Conservation (phyloP, 2,113 vertebrate genomes). For the Corythoichthys haematopterus region DNA sequence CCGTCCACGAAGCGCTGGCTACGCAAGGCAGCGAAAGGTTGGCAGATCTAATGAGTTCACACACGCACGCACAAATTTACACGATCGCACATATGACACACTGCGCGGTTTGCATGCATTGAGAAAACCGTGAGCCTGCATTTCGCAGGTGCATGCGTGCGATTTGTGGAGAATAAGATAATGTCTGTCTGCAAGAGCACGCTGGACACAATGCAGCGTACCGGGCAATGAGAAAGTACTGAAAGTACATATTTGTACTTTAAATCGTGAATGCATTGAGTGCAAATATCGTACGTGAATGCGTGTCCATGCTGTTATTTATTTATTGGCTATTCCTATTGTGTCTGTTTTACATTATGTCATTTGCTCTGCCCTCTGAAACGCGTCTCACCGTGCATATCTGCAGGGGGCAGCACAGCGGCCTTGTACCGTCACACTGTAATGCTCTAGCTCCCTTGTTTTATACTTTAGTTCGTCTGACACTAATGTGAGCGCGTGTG, state of each 20-base stretch:
- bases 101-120: neutral
- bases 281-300: slow-evolving; percentile 7
- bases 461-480: slow-evolving; percentile 20
- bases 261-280: neutral
- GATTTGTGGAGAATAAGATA: slow-evolving; percentile 9
- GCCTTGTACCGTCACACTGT: slow-evolving; percentile 29
- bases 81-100: neutral
- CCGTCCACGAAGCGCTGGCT: slow-evolving; percentile 32
- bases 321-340: slow-evolving; percentile 2
- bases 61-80: neutral
- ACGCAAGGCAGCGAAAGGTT: slow-evolving; percentile 30
- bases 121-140: neutral
- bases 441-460: slow-evolving; percentile 21
- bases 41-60: slow-evolving; percentile 3
- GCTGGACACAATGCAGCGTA: neutral
- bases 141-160: slow-evolving; percentile 8
- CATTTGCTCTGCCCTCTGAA: slow-evolving; percentile 24
- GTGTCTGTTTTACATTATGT: slow-evolving; percentile 14
- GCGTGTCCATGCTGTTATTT: neutral
- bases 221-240: slow-evolving; percentile 28
- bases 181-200: neutral
- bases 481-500: slow-evolving; percentile 3
- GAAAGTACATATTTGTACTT: neutral
- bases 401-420: slow-evolving; percentile 65
- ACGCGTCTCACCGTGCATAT: slow-evolving; percentile 34